A percentile compares a stretch with the other conserved stretches of the same genome.
Conservation (phyloP, 2,113 vertebrate genomes). For the Rousettus leschenaultii region DNA sequence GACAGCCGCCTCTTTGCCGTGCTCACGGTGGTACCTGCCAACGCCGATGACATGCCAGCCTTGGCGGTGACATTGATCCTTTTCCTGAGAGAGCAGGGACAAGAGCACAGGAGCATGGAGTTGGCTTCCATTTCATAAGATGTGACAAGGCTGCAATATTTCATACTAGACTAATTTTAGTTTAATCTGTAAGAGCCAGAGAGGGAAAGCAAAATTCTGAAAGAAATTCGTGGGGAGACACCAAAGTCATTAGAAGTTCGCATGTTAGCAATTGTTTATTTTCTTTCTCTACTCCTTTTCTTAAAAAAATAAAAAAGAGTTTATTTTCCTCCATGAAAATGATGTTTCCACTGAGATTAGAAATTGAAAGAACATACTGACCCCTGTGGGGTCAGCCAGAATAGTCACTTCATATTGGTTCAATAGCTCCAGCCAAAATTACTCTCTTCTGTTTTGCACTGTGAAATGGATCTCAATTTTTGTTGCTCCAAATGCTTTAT, state of each 20-base stretch:
- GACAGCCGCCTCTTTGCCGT: constrained; percentile 46
- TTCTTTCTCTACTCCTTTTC: background rate
- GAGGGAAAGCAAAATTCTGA: background rate
- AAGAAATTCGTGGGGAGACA: background rate
- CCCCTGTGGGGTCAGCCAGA: background rate
- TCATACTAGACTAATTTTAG: background rate
- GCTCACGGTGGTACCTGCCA: constrained; percentile 65
- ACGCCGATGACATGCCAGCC: constrained; percentile 57
- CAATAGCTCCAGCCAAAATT: background rate
- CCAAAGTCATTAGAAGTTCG: background rate
- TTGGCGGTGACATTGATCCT: constrained; percentile 54
- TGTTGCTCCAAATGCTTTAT: background rate
- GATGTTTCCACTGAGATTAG: background rate
- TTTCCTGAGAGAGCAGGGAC: background rate
- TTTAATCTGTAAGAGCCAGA: background rate
- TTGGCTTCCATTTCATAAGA: background rate
- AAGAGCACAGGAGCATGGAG: background rate
- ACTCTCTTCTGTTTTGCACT: background rate
- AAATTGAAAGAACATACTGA: background rate
- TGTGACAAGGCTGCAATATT: background rate
- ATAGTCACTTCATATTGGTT: background rate
- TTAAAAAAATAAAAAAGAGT: background rate
- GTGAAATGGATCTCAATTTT: background rate
- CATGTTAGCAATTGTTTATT: background rate
- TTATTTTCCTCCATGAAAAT: background rate